Percentiles rank a stretch among this genome's conserved stretches.
phyloP scores from a whole-genome alignment of 1,140 invertebrate species.

The Dendroctonus valens region DNA sequence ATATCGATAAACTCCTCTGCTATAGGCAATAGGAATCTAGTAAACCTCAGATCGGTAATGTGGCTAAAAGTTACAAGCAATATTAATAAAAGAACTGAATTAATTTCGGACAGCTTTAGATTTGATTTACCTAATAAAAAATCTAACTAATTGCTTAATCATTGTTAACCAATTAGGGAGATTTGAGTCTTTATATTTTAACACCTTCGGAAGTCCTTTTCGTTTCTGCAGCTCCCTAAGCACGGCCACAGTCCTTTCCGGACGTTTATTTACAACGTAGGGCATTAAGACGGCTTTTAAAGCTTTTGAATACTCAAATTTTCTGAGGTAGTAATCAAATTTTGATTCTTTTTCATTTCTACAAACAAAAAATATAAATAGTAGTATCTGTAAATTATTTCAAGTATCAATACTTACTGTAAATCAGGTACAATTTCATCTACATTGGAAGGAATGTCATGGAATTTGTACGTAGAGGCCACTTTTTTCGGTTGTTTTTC shows the following conservation, averaged over 20 bases:
- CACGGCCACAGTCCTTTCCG: constrained; percentile 75
- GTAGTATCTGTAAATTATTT: background rate
- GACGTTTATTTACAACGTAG: constrained; percentile 62
- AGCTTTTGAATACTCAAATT: constrained; percentile 81
- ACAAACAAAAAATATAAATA: background rate
- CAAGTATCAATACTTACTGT: constrained; percentile 25
- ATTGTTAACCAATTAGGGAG: too few relatives aligned
- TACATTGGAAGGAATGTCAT: constrained; percentile 53
- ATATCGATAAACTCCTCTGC: constrained; percentile 71
- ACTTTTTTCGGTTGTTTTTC: constrained; percentile 53
- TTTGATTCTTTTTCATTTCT: constrained; percentile 53
- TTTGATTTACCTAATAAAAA: constrained; percentile 57
- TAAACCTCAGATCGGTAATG: constrained; percentile 73
- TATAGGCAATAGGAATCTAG: constrained; percentile 70
- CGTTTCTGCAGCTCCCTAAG: constrained; percentile 82
- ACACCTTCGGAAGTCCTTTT: constrained; percentile 68
- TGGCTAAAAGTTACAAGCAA: constrained; percentile 59
- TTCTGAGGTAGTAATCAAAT: constrained; percentile 72
- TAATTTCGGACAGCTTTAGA: background rate
- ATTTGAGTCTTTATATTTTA: constrained; percentile 68
- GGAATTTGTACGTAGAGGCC: constrained; percentile 56
- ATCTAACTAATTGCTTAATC: constrained; percentile 67
- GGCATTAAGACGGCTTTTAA: constrained; percentile 69
- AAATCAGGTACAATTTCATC: constrained; percentile 57
- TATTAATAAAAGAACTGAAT: background rate